Percentiles rank a stretch among this genome's conserved stretches.
phyloP scores from a whole-genome alignment of 2,888 invertebrate species.

The Dioctria linearis region DNA sequence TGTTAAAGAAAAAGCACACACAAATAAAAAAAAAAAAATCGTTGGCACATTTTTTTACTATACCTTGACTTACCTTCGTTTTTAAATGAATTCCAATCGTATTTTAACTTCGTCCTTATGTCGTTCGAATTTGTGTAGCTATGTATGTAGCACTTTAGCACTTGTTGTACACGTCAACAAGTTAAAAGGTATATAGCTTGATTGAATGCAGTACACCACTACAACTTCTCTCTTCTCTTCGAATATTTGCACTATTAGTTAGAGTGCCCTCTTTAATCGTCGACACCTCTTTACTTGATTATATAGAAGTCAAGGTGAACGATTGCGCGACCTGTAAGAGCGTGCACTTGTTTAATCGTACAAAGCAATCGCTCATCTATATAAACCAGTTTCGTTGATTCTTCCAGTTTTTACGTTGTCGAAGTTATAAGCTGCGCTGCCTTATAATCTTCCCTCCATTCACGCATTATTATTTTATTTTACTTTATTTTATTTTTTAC shows the following conservation, averaged over 20 bases:
- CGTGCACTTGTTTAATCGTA: conserved; percentile 21
- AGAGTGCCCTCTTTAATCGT: conserved; percentile 14
- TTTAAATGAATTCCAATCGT: conserved; percentile 41
- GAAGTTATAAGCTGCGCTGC: conserved; percentile 4
- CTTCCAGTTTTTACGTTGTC: conserved; percentile 25
- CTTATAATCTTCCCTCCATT: conserved; percentile 17
- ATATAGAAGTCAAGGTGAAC: conserved; percentile 28
- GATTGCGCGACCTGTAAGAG: conserved; percentile 9
- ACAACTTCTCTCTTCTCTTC: neutral
- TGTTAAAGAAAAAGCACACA: neutral
- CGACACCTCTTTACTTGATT: conserved; percentile 20
- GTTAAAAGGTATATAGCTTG: neutral
- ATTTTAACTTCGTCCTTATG: conserved; percentile 19
- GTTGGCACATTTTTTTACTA: neutral
- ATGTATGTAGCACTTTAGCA: neutral
- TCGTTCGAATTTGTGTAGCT: neutral
- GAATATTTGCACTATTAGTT: conserved; percentile 4
- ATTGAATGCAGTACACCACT: neutral
- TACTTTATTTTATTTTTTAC: conserved; percentile 18
- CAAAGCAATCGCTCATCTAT: conserved; percentile 37
- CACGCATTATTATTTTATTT: conserved; percentile 19
- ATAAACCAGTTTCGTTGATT: conserved; percentile 34
- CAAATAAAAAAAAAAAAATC: neutral
- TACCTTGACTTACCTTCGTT: conserved; percentile 34
- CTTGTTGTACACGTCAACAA: conserved; percentile 12